Evolutionary conservation across 2,888 invertebrate species (phyloP).

Genomic region (Eupeodes latifasciatus): DNA sequence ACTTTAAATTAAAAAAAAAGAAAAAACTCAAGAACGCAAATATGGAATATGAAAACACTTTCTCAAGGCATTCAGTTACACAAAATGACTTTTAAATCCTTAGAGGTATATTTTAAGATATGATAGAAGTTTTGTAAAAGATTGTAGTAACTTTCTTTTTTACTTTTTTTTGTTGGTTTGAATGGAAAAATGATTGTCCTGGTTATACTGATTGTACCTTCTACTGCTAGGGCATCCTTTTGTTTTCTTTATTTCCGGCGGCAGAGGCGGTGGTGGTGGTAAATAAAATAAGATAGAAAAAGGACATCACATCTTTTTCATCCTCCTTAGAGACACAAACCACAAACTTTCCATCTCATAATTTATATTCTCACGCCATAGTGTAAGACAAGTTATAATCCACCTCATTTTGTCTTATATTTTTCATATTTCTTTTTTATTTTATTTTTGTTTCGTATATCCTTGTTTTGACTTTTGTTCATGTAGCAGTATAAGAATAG

Average conservation of each 20-base stretch:
- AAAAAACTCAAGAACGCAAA: not conserved
- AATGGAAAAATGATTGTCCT: constrained; percentile 51
- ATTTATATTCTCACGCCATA: constrained; percentile 54
- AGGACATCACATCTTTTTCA: constrained; percentile 1
- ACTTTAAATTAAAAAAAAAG: not conserved
- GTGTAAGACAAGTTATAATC: constrained; percentile 72
- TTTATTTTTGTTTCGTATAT: not conserved
- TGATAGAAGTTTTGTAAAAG: not conserved
- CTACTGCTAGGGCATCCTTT: constrained; percentile 31
- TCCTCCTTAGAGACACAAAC: not conserved
- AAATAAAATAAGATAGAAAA: not conserved
- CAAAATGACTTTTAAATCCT: constrained; percentile 16
- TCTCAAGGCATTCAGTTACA: constrained; percentile 3
- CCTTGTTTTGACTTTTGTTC: constrained; percentile 29
- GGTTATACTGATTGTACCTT: constrained; percentile 36
- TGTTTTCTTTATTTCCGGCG: constrained; percentile 27
- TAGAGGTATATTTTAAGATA: not conserved
- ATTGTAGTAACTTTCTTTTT: constrained; percentile 25
- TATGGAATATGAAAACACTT: not conserved
- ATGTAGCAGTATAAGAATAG: not conserved
- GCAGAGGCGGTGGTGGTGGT: not conserved
- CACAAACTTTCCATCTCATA: constrained; percentile 48
- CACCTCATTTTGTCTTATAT: constrained; percentile 69
- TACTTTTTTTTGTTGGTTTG: not conserved
- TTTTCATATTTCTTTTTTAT: constrained; percentile 5